phyloP scores from a whole-genome alignment of 2,797 vertebrate species.

The Spea hammondii region DNA sequence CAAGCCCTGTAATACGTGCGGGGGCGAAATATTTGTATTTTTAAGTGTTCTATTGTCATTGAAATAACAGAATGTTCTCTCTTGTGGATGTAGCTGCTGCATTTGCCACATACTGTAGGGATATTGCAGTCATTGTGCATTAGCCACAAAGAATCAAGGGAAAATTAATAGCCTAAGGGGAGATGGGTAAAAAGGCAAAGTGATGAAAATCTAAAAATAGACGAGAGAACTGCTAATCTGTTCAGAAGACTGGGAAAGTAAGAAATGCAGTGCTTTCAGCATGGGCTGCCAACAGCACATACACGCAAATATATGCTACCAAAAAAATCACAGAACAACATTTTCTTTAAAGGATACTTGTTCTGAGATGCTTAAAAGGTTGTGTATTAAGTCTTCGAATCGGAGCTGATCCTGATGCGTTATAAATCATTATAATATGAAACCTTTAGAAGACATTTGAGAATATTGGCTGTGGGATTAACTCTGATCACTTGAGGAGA shows the following conservation, averaged over 20 bases:
- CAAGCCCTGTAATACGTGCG: too few species aligned
- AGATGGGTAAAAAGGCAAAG: constrained; percentile 38
- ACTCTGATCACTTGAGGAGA: too few species aligned
- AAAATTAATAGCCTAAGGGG: constrained; percentile 44
- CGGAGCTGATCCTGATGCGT: too few species aligned
- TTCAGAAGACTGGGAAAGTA: constrained; percentile 25
- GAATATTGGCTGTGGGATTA: too few species aligned
- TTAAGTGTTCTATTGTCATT: too few species aligned
- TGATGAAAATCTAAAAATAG: constrained; percentile 48
- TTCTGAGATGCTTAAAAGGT: too few species aligned
- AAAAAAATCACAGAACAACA: neutral
- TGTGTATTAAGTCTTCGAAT: too few species aligned
- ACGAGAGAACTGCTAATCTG: constrained; percentile 35
- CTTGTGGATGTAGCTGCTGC: constrained; percentile 8
- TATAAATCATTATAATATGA: too few species aligned
- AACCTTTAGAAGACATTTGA: too few species aligned
- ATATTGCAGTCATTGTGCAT: constrained; percentile 5
- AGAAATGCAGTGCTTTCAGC: constrained; percentile 1
- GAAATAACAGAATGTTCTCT: neutral
- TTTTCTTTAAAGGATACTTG: neutral
- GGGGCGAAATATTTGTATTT: too few species aligned
- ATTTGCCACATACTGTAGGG: constrained; percentile 23
- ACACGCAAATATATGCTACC: neutral
- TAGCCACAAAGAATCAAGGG: constrained; percentile 15
- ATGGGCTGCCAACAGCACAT: neutral